These are phyloP conservation scores for Pseudotriccus pelzelni DNA, from an alignment of 2,797 vertebrate species.

Conservation along the genomic window DNA sequence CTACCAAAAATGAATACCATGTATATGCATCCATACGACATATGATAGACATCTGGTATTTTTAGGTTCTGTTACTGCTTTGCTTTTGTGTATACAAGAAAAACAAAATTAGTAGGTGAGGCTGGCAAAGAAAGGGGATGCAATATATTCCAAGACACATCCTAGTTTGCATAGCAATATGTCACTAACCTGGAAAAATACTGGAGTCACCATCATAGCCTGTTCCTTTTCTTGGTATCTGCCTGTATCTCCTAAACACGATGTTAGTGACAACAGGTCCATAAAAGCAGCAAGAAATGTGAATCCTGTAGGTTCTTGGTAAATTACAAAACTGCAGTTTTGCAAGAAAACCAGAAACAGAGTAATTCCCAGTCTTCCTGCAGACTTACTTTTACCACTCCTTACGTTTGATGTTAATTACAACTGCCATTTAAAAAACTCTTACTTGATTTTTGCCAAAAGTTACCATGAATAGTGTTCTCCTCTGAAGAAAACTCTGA, in stretches of 20 bases:
- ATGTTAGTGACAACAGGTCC: neutral
- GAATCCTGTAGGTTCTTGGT: neutral
- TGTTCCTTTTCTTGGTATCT: neutral
- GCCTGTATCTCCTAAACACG: neutral
- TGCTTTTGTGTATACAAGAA: neutral
- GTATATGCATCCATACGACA: rapidly evolving
- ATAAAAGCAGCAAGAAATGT: neutral
- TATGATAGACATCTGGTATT: rapidly evolving
- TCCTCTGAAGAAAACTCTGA: neutral
- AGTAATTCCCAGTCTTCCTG: neutral
- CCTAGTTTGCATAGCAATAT: neutral
- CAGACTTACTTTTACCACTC: neutral
- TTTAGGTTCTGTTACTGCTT: neutral
- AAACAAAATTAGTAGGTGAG: neutral
- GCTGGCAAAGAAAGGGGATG: neutral
- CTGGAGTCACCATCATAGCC: neutral
- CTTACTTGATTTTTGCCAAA: neutral
- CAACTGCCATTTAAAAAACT: neutral
- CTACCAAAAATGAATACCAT: neutral
- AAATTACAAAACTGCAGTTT: neutral
- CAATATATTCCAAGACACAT: neutral
- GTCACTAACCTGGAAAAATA: neutral
- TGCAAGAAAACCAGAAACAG: neutral
- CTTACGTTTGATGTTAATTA: neutral
- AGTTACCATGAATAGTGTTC: neutral